These are phyloP conservation scores for Aleiodes testaceus DNA, from an alignment of 2,888 invertebrate genomes.

Conservation along the genomic window DNA sequence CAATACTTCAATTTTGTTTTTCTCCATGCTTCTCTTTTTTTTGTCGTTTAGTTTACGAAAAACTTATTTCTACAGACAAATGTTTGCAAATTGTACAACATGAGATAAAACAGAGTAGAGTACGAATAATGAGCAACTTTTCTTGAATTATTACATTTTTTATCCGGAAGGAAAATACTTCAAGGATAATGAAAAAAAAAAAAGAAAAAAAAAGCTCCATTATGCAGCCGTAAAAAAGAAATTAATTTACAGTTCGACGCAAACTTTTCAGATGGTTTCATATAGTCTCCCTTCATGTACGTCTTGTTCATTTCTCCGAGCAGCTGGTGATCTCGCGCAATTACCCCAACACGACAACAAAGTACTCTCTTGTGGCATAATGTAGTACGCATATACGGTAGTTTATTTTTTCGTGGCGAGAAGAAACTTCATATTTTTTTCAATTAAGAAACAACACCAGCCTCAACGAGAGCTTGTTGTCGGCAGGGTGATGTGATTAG, in stretches of 20 bases:
- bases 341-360: conserved; percentile 39
- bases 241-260: conserved; percentile 26
- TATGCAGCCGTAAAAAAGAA: conserved; percentile 24
- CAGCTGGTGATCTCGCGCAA: conserved; percentile 42
- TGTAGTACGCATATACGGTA: conserved; percentile 10
- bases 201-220: conserved; percentile 18
- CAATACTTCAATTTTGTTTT: conserved; percentile 11
- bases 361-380: conserved; percentile 44
- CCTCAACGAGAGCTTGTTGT: conserved; percentile 44
- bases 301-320: conserved; percentile 32
- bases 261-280: conserved; percentile 12
- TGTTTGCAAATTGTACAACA: not conserved
- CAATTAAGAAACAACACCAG: conserved; percentile 66
- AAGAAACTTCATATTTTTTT: conserved; percentile 72
- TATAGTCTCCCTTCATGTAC: conserved; percentile 2
- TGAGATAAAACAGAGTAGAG: too few species aligned
- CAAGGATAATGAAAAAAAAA: conserved; percentile 16
- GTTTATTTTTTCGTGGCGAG: conserved; percentile 33
- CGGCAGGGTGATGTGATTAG: conserved; percentile 36
- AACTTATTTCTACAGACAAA: not conserved
- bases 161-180: not conserved
- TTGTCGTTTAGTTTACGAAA: too few species aligned
- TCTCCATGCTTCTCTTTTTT: not conserved
- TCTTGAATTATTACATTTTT: not conserved
- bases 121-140: not conserved